Evolutionary conservation across 2,797 vertebrate genomes (phyloP), one percentile per base, ranked within the genome.

Genomic region (Pseudomugil tenellus): DNA sequence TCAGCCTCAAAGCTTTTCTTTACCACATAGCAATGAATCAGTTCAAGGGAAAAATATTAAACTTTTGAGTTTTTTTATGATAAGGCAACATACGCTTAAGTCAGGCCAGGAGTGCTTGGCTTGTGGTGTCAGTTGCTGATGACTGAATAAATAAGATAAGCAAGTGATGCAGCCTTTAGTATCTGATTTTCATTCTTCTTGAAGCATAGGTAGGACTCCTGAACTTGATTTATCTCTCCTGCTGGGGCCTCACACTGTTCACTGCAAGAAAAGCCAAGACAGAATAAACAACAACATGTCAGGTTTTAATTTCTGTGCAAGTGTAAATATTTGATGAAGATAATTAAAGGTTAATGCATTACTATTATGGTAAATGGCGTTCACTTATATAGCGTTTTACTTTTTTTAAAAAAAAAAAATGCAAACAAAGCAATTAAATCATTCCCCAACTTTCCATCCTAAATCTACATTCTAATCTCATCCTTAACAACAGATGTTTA

Each of bases 301-400:
- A 62, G 31, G 49, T 72, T 79, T 72, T 62, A 81, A 72, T 65
- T 70, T 73, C 64, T 69, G 37, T 58, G 43, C 26, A 58, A 67
- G 61, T 29, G 58, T 78, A 67, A 58, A 65, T 82, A 77, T 82
- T 85, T 84, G 32, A 82, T 76, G 53, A 72, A 55, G 70, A 59
- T 49, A 77, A 80, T 72, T 73, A 62, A 70, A 76, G 29, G 59
- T 39, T 39, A 51, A 56, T 75, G 75, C 13, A 21, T 51, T 26
- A 54, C 35, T 29, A 67, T n/a, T n/a, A n/a, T n/a, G n/a, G n/a
- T n/a, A n/a, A n/a, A n/a, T n/a, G n/a, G n/a, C n/a, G n/a, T n/a
- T n/a, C n/a, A n/a, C n/a, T n/a, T n/a, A n/a, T n/a, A n/a, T n/a
- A n/a, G n/a, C n/a, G n/a, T n/a, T n/a, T n/a, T n/a, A n/a, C n/a